These are phyloP conservation scores for Polypedilum vanderplanki DNA, from an alignment of 1,140 invertebrate genomes.

Conservation along the genomic window DNA sequence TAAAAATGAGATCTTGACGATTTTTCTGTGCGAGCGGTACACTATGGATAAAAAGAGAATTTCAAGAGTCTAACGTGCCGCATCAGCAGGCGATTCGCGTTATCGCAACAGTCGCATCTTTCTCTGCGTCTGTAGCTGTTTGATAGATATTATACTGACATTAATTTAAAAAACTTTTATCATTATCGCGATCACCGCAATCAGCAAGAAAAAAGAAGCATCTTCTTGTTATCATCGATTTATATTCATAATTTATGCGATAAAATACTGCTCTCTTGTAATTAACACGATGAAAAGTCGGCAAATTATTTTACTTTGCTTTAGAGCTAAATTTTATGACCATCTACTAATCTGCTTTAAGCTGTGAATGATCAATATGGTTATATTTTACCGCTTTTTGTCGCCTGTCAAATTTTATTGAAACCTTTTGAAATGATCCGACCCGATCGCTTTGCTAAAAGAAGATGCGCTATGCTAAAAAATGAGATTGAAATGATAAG, in stretches of 20 bases:
- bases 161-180: neutral
- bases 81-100: constrained; percentile 6
- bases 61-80: neutral
- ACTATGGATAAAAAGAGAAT: too few relatives aligned
- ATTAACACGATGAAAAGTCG: constrained; percentile 19
- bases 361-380: constrained; percentile 17
- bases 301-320: constrained; percentile 4
- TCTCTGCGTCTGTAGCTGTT: neutral
- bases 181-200: constrained; percentile 20
- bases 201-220: neutral
- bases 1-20: neutral
- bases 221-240: constrained; percentile 7
- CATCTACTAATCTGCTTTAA: neutral
- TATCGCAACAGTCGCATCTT: constrained; percentile 21
- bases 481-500: too few relatives aligned
- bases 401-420: constrained; percentile 15
- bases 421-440: neutral
- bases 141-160: neutral
- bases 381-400: constrained; percentile 19
- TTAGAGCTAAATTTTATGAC: neutral
- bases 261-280: neutral
- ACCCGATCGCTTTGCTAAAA: too few relatives aligned
- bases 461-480: too few relatives aligned
- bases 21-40: neutral
- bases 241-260: constrained; percentile 26